Evolutionary conservation across 2,797 vertebrate genomes (phyloP).

Genomic region (Phalloptychus januarius): DNA sequence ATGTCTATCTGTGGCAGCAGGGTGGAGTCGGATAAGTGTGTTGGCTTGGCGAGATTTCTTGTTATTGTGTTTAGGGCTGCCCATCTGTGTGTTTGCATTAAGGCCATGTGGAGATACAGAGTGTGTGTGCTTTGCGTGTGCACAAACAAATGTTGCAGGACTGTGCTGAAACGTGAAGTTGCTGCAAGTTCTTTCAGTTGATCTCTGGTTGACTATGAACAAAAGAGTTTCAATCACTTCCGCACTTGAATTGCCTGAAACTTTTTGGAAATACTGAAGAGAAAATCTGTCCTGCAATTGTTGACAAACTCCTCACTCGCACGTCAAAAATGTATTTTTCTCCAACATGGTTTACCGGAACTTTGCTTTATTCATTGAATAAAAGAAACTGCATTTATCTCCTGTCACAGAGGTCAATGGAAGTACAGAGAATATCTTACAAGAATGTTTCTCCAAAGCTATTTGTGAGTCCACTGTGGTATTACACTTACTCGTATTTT

Average conservation of each 20-base stretch:
- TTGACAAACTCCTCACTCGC: neutral
- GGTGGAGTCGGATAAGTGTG: slow-evolving; percentile 42
- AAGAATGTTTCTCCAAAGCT: neutral
- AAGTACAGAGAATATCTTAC: neutral
- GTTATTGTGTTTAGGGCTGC: slow-evolving; percentile 21
- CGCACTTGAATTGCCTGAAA: neutral
- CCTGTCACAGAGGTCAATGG: neutral
- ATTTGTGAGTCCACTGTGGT: neutral
- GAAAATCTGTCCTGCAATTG: neutral
- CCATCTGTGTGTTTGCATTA: slow-evolving; percentile 22
- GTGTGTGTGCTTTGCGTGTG: slow-evolving; percentile 1
- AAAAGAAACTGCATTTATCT: neutral
- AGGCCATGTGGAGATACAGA: neutral
- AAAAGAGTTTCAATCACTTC: slow-evolving; percentile 14
- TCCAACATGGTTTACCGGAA: neutral
- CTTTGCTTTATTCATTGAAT: neutral
- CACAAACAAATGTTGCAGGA: neutral
- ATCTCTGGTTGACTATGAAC: slow-evolving; percentile 1
- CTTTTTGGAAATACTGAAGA: neutral
- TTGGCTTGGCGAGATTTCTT: slow-evolving; percentile 20
- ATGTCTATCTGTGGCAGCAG: slow-evolving; percentile 34
- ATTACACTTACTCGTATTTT: neutral
- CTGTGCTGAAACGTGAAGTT: slow-evolving; percentile 2
- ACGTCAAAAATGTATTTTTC: slow-evolving; percentile 14
- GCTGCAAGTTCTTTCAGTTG: neutral